Base-by-base conservation (phyloP, 1,140 invertebrate species). In the Melipona quadrifasciata region DNA sequence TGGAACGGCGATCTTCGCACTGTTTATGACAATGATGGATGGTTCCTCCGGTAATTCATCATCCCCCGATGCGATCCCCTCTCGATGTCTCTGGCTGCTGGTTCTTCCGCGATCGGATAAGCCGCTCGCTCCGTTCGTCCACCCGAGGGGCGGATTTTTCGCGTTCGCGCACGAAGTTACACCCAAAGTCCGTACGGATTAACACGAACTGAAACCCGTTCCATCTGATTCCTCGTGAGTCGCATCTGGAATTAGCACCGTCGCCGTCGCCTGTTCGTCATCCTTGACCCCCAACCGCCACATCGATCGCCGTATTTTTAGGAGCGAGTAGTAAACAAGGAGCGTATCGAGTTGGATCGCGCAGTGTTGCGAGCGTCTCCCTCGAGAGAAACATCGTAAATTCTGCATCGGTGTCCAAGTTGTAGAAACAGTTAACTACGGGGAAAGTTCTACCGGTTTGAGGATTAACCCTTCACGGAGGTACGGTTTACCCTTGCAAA, bases 1-100 rank as follows among this genome's bases (percentile, higher is more conserved):
- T 24, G 79, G 24, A 53, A 55, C 27, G 51, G 47, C 79, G 55
- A 71, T 80, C 79, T 61, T 79, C 27, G 51, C 77, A 65, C 68
- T 80, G 79, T 80, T 80, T 72, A 80, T 64, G 79, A 80, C 79
- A 80, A 58, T 80, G 79, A 80, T 51, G 79, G 79, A 80, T 80
- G 79, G 34, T 51, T 72, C 55, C 53, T 51, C 5, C 55, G 67
- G 79, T 17, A 61, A 80, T 80, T 80, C 68, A 80, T 80, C 79
- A 80, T 72, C 53, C 17, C 79, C n/a, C 31, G 17, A 2, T 24
- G 12, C 34, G 47, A 77, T 67, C 51, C 64, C 67, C 55, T 24
- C 53, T 80, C 68, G 68, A 21, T 80, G 68, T 70, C 67, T 21
- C 79, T 16, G 31, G 39, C 27, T 55, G 27, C 47, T 68, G 47